Evolutionary conservation across 2,888 invertebrate species (phyloP).

Genomic region (Eremobia ochroleuca): DNA sequence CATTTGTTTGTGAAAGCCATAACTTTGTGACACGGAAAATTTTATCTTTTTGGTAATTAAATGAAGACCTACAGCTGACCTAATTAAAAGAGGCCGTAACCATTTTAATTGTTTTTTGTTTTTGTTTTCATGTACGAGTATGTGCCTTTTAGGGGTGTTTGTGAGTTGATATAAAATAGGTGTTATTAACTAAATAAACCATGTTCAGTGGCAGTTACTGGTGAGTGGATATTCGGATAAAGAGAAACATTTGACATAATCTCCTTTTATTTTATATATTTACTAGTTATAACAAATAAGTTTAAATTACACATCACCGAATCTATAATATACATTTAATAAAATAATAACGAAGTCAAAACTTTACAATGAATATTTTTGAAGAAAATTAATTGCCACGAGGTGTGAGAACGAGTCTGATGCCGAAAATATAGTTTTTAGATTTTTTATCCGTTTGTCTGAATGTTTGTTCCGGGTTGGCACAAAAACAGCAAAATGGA

Average conservation of each 20-base stretch:
- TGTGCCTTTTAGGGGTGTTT: slow-evolving; percentile 50
- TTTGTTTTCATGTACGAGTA: slow-evolving; percentile 79
- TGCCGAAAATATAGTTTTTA: too few relatives aligned
- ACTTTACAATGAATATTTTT: too few relatives aligned
- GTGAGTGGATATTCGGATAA: background rate
- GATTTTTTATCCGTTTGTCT: too few relatives aligned
- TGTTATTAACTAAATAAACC: background rate
- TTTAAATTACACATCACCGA: background rate
- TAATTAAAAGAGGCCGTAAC: slow-evolving; percentile 77
- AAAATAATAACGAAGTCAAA: too few relatives aligned
- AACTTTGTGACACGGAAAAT: slow-evolving; percentile 86
- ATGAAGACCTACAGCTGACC: slow-evolving; percentile 82
- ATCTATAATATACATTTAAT: too few relatives aligned
- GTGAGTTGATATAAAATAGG: slow-evolving; percentile 42
- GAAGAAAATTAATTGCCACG: too few relatives aligned
- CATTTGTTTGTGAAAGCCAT: slow-evolving; percentile 88
- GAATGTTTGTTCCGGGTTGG: too few relatives aligned
- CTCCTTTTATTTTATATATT: background rate
- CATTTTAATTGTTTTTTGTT: slow-evolving; percentile 66
- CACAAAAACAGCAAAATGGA: too few relatives aligned
- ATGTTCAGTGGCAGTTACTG: too few relatives aligned
- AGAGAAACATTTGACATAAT: background rate
- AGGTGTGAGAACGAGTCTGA: too few relatives aligned
- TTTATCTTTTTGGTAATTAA: slow-evolving; percentile 87
- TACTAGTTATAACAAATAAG: too few relatives aligned